Conservation (phyloP, 2,797 vertebrate genomes). For the Propithecus perrieri region DNA sequence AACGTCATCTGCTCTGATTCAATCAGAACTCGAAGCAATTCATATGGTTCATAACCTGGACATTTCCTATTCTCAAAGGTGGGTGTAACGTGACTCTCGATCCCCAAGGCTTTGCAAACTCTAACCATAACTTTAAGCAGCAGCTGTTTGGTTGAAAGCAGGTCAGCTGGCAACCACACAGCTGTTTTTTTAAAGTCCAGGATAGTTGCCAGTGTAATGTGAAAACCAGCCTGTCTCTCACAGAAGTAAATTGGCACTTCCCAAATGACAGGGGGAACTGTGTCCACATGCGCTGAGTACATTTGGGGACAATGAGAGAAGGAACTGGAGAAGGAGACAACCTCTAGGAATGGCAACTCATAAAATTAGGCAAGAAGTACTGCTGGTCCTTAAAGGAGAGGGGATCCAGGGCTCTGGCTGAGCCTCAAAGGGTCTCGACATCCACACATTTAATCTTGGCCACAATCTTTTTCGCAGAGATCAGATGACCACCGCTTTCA, state of each 20-base stretch:
- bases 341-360: background rate
- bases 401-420: background rate
- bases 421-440: background rate
- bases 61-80: background rate
- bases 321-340: background rate
- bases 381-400: background rate
- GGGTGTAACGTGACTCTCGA: background rate
- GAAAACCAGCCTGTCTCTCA: slow-evolving; percentile 29
- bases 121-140: background rate
- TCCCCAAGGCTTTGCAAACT: background rate
- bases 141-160: slow-evolving; percentile 63
- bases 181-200: slow-evolving; percentile 59
- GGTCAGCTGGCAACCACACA: slow-evolving; percentile 34
- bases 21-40: background rate
- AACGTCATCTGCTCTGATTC: background rate
- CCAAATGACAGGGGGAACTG: background rate
- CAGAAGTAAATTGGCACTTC: background rate
- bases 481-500: background rate
- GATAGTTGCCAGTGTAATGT: background rate
- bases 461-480: background rate
- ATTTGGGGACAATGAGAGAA: background rate
- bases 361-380: background rate
- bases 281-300: background rate
- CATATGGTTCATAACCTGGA: background rate
- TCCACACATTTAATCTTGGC: background rate